A percentile compares a stretch with the other conserved stretches of the same genome.
Conservation (phyloP, 2,797 vertebrate species). For the Rhinella marina region DNA sequence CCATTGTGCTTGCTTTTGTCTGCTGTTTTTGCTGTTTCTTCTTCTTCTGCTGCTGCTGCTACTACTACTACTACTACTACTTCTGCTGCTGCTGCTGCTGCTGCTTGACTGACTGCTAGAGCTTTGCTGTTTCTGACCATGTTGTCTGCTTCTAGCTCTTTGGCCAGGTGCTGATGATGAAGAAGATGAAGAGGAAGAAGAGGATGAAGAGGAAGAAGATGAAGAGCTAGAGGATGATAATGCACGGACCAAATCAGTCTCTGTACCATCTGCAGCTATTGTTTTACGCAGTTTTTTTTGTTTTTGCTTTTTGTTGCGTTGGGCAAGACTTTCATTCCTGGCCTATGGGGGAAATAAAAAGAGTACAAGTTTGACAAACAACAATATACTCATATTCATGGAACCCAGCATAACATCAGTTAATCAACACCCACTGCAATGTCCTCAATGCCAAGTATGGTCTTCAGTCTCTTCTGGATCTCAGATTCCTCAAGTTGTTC, state of each 20-base stretch:
- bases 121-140: neutral
- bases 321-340: slow-evolving; percentile 15
- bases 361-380: neutral
- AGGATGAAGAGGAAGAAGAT: slow-evolving; percentile 58
- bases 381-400: neutral
- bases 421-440: slow-evolving; percentile 60
- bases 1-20: rapidly evolving
- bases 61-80: too few species aligned
- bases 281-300: neutral
- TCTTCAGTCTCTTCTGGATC: slow-evolving; percentile 75
- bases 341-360: neutral
- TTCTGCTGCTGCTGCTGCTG: rapidly evolving
- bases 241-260: slow-evolving; percentile 29
- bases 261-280: neutral
- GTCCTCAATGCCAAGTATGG: slow-evolving; percentile 72
- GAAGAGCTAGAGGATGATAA: slow-evolving; percentile 42
- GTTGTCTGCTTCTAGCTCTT: neutral
- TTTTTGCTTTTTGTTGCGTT: neutral
- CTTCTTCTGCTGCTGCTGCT: rapidly evolving
- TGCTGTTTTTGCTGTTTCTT: rapidly evolving
- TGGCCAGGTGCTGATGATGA: slow-evolving; percentile 40
- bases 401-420: neutral
- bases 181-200: slow-evolving; percentile 56
- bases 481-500: slow-evolving; percentile 37
- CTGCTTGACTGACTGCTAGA: rapidly evolving